Base-by-base conservation (phyloP, 2,113 vertebrate genomes). In the Daboia siamensis region DNA sequence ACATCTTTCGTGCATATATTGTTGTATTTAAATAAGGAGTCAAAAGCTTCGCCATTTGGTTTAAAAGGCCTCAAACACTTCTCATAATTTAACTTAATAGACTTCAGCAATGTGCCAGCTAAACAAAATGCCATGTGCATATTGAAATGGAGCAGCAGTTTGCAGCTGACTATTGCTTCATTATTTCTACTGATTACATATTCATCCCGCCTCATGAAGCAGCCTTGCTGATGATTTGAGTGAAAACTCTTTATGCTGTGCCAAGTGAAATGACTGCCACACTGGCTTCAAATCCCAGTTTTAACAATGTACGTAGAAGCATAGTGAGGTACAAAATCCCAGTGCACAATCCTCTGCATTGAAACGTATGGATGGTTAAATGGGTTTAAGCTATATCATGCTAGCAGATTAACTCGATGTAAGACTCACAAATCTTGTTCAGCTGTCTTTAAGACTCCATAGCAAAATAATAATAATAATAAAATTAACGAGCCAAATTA, bases 161-260 rank as follows among this genome's bases (percentile, higher is more conserved):
- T 95, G 96, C 96, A 96, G 96, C 96, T 97, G 96, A 94, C 93
- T 96, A 94, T 92, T 86, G 91, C 92, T 96, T 95, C 93, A 96
- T 97, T 97, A 95, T 96, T 96, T 96, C 96, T 96, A 92, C 96
- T 97, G 95, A 97, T 97, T 96, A 96, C 94, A 96, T 96, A 96
- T 97, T 97, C 96, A 96, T 96, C 95, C 46, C 93, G 94, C 94
- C 94, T 95, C 95, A 95, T 95, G 95, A 94, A 96, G 95, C 92
- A 91, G 93, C 94, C 96, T 96, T 95, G 92, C 94, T 92, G 94
- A 92, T 93, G 90, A 94, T 94, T 97, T 89, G 91, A 95, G 92
- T 91, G 93, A 91, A 97, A 97, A 95, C 94, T 96, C 95, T 96
- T 96, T 96, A 94, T 69, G 90, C 88, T 89, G 94, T 95, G 94